A percentile compares a stretch with the other conserved stretches of the same genome.
phyloP scores from a whole-genome alignment of 2,888 invertebrate species.

The Masnerella sp. region DNA sequence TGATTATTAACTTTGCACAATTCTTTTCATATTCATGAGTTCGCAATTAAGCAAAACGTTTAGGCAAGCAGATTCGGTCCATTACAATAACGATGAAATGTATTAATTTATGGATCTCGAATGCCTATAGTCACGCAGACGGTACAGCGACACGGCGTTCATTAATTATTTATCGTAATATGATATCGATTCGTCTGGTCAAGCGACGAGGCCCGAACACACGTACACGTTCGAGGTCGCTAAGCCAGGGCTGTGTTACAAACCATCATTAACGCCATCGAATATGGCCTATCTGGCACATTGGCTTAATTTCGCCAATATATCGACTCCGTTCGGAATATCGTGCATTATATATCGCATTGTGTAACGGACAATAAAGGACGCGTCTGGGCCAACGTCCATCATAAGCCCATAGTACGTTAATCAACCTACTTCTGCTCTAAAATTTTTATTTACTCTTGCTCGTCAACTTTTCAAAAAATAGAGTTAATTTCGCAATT shows the following conservation, averaged over 20 bases:
- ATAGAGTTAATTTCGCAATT: too few relatives aligned
- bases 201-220: conserved; percentile 63
- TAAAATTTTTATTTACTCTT: too few relatives aligned
- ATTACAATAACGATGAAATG: conserved; percentile 57
- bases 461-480: too few relatives aligned
- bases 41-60: conserved; percentile 53
- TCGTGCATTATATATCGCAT: conserved; percentile 53
- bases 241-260: conserved; percentile 60
- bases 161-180: conserved; percentile 77
- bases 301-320: conserved; percentile 60
- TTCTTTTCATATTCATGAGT: conserved; percentile 58
- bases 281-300: conserved; percentile 63
- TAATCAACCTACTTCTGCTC: conserved; percentile 16
- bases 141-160: conserved; percentile 53
- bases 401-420: conserved; percentile 20
- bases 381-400: conserved; percentile 26
- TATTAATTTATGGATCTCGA: conserved; percentile 60
- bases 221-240: conserved; percentile 54
- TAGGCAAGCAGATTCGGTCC: conserved; percentile 35
- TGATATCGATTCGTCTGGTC: conserved; percentile 75
- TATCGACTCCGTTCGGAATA: conserved; percentile 55
- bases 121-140: conserved; percentile 49
- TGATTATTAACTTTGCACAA: conserved; percentile 50
- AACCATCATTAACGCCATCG: conserved; percentile 66
- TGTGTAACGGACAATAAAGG: conserved; percentile 55